Evolutionary conservation across 2,113 vertebrate species (phyloP).

Genomic region (Cairina moschata): DNA sequence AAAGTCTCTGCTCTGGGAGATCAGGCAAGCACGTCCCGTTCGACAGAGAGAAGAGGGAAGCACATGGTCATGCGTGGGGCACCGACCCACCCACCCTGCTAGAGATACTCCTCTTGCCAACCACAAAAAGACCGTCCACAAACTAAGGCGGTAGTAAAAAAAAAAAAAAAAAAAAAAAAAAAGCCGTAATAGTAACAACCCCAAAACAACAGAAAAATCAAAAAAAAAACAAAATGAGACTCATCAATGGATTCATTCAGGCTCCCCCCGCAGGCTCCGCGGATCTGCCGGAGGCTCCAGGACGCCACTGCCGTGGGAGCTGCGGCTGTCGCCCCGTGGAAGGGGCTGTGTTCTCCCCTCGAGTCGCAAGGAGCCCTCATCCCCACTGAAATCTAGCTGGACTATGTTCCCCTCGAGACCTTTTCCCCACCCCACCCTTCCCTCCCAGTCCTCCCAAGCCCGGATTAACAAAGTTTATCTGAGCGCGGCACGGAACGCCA

Average conservation of each 20-base stretch:
- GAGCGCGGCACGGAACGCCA: background rate
- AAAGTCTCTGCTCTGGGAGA: slow-evolving; percentile 77
- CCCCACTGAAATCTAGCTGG: background rate
- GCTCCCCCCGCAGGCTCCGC: background rate
- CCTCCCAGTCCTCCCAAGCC: background rate
- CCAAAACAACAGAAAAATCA: background rate
- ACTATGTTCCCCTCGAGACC: background rate
- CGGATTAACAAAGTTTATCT: background rate
- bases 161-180: slow-evolving; percentile 19
- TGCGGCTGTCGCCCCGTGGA: fast-evolving
- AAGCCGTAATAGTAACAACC: background rate
- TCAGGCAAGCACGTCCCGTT: slow-evolving; percentile 40
- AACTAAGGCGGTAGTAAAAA: slow-evolving; percentile 77
- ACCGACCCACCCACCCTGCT: slow-evolving; percentile 58
- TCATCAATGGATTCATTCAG: slow-evolving; percentile 18
- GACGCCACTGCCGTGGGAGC: background rate
- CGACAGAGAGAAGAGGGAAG: slow-evolving; percentile 81
- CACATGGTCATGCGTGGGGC: slow-evolving; percentile 75
- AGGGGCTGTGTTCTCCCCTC: background rate
- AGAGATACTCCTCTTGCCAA: slow-evolving; percentile 71
- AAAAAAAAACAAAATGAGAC: background rate
- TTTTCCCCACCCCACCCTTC: background rate
- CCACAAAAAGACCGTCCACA: slow-evolving; percentile 74
- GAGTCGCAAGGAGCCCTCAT: background rate
- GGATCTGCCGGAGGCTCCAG: background rate